Evolutionary conservation across 2,888 invertebrate species (phyloP).

Genomic region (Muscina levida): DNA sequence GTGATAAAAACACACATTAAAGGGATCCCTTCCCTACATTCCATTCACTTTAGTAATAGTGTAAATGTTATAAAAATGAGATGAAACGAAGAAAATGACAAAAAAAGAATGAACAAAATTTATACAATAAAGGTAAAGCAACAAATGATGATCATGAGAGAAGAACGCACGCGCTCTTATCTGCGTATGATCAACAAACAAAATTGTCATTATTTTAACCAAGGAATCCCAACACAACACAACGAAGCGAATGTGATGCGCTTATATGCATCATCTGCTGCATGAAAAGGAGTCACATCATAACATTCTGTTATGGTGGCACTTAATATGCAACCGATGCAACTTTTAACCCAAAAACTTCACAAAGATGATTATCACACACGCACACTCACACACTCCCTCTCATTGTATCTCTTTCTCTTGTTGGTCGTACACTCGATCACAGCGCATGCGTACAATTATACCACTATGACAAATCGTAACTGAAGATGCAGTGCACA

Average conservation of each 20-base stretch:
- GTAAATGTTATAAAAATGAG: conserved; percentile 38
- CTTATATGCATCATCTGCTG: conserved; percentile 44
- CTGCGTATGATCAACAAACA: conserved; percentile 55
- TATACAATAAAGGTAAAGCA: conserved; percentile 16
- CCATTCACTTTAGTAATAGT: conserved; percentile 60
- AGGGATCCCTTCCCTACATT: conserved; percentile 56
- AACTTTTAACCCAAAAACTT: conserved; percentile 63
- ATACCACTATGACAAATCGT: conserved; percentile 63
- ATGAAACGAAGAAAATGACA: not conserved
- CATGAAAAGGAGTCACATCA: conserved; percentile 51
- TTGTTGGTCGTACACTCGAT: too few species aligned
- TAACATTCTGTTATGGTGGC: conserved; percentile 66
- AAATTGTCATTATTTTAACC: conserved; percentile 60
- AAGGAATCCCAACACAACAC: conserved; percentile 29
- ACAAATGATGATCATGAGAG: conserved; percentile 37
- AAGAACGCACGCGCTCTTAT: conserved; percentile 65
- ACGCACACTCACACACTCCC: conserved; percentile 4
- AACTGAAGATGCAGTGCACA: conserved; percentile 49
- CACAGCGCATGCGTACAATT: conserved; percentile 36
- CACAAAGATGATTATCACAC: conserved; percentile 58
- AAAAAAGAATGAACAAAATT: conserved; percentile 22
- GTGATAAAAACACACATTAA: conserved; percentile 51
- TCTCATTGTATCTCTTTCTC: too few species aligned
- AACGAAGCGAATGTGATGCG: conserved; percentile 41
- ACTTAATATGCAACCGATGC: conserved; percentile 78